These are phyloP conservation scores for Heliconius charithonia DNA, from an alignment of 2,888 invertebrate genomes.

Conservation along the genomic window DNA sequence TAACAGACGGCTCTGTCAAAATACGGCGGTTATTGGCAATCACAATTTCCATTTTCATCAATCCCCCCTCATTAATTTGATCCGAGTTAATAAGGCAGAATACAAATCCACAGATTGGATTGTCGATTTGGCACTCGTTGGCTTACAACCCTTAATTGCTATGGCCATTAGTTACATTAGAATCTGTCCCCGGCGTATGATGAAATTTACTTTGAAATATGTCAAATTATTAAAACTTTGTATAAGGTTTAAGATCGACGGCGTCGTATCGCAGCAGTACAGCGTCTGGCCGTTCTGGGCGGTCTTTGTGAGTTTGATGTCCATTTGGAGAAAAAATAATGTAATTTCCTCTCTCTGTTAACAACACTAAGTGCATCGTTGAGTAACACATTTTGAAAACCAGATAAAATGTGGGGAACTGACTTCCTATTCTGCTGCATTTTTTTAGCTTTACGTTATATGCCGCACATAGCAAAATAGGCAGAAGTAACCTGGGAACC, in stretches of 20 bases:
- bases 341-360: too few relatives aligned
- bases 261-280: too few relatives aligned
- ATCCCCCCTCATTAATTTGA: slow-evolving; percentile 18
- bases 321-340: too few relatives aligned
- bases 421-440: too few relatives aligned
- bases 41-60: slow-evolving; percentile 6
- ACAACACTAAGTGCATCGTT: too few relatives aligned
- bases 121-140: slow-evolving; percentile 18
- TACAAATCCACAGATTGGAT: slow-evolving; percentile 24
- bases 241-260: background rate
- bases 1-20: background rate
- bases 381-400: too few relatives aligned
- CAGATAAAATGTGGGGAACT: too few relatives aligned
- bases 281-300: too few relatives aligned
- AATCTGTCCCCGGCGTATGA: slow-evolving; percentile 13
- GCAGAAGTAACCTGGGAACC: background rate
- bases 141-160: slow-evolving; percentile 26
- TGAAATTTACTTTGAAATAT: slow-evolving; percentile 1
- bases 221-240: background rate
- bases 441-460: too few relatives aligned
- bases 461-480: too few relatives aligned
- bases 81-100: slow-evolving; percentile 16
- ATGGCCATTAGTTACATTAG: slow-evolving; percentile 27
- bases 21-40: background rate
- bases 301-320: too few relatives aligned